A percentile compares a stretch with the other conserved stretches of the same genome.
Conservation (phyloP, 2,113 vertebrate genomes). For the Pygoscelis antarcticus region DNA sequence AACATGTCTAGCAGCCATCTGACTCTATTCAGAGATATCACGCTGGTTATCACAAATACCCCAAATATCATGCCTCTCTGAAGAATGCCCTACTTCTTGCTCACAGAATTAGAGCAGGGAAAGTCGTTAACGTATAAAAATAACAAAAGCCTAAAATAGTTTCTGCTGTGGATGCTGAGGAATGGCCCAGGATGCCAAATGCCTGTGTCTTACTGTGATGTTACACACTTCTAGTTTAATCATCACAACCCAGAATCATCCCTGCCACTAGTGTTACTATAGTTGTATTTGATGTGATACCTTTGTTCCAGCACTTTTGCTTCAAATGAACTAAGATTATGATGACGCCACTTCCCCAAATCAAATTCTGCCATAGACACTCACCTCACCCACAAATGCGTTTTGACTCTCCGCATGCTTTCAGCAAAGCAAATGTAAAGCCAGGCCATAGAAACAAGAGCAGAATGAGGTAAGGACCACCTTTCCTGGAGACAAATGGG, state of each 20-base stretch:
- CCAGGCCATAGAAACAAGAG: background rate
- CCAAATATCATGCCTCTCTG: background rate
- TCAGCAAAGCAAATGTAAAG: background rate
- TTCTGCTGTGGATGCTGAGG: background rate
- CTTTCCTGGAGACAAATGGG: background rate
- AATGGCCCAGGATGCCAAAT: background rate
- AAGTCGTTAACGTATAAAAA: background rate
- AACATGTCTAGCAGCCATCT: background rate
- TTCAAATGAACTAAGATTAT: background rate
- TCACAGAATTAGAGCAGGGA: background rate
- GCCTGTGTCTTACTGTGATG: rapidly evolving
- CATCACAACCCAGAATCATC: too few species aligned
- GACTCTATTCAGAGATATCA: background rate
- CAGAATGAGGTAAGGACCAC: background rate
- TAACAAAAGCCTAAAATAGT: background rate
- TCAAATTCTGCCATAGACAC: background rate
- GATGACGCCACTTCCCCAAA: background rate
- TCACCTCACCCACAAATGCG: background rate
- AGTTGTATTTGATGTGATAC: background rate
- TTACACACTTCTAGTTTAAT: background rate
- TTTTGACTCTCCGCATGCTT: background rate
- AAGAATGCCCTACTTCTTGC: background rate
- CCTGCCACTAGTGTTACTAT: background rate
- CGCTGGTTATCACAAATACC: background rate
- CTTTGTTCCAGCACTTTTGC: background rate